Evolutionary conservation across 2,113 vertebrate species (phyloP).

Genomic region (Cromileptes altivelis): DNA sequence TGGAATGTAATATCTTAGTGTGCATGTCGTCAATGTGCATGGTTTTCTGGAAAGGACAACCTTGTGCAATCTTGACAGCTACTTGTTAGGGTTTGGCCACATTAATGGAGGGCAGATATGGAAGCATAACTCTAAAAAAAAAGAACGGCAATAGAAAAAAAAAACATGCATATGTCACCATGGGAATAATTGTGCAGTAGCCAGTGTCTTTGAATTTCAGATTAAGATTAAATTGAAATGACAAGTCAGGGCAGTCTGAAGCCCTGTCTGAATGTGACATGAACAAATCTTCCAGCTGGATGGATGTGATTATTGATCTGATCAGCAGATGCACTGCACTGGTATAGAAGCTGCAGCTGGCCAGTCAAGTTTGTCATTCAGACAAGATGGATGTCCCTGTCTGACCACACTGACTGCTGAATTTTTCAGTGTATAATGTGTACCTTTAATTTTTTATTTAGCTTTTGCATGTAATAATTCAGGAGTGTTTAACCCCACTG

Average conservation of each 20-base stretch:
- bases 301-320: slow-evolving; percentile 63
- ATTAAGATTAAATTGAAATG: slow-evolving; percentile 57
- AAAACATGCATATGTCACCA: not conserved
- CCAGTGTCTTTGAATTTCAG: slow-evolving; percentile 25
- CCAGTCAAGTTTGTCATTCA: slow-evolving; percentile 4
- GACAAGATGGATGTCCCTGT: slow-evolving; percentile 8
- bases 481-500: not conserved
- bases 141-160: not conserved
- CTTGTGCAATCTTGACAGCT: not conserved
- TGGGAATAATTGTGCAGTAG: slow-evolving; percentile 2
- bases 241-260: slow-evolving; percentile 39
- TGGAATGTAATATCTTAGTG: no score
- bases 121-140: not conserved
- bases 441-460: slow-evolving; percentile 1
- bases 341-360: slow-evolving; percentile 15
- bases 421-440: slow-evolving; percentile 26
- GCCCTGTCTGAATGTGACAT: slow-evolving; percentile 50
- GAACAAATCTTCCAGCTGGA: slow-evolving; percentile 51
- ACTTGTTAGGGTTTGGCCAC: not conserved
- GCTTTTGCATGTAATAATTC: slow-evolving; percentile 12
- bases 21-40: no score
- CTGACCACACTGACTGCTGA: not conserved
- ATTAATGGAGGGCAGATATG: not conserved
- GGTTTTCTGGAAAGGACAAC: not conserved
- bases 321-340: slow-evolving; percentile 23